A percentile compares a stretch with the other conserved stretches of the same genome.
Conservation (phyloP, 2,888 invertebrate genomes). For the Drosophila prolongata region DNA sequence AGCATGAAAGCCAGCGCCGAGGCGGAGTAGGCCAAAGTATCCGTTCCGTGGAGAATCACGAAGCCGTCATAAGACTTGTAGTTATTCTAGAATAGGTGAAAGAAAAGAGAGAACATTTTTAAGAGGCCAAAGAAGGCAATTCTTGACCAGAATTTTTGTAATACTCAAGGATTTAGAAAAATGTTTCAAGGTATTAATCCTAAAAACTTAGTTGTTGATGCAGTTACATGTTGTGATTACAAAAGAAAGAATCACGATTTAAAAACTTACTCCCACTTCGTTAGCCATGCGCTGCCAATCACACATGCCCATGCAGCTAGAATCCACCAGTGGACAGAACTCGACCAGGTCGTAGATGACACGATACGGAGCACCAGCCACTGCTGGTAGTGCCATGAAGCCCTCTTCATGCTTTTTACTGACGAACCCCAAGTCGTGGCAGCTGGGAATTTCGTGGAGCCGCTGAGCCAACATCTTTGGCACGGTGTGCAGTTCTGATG, state of each 20-base stretch:
- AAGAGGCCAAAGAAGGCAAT: too few species aligned
- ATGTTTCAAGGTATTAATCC: too few species aligned
- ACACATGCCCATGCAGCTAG: conserved; percentile 95
- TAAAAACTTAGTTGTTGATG: too few species aligned
- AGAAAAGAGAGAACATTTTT: not conserved
- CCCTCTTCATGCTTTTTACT: conserved; percentile 85
- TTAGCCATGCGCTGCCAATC: conserved; percentile 95
- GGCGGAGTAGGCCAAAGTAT: conserved; percentile 97
- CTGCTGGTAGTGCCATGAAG: conserved; percentile 87
- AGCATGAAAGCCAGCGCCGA: conserved; percentile 98
- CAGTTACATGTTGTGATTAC: not conserved
- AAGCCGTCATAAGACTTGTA: conserved; percentile 95
- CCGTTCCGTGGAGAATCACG: conserved; percentile 97
- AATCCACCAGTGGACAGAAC: conserved; percentile 94
- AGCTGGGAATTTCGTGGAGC: conserved; percentile 89
- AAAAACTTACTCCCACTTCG: conserved; percentile 90
- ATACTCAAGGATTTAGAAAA: too few species aligned
- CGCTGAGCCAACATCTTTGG: conserved; percentile 72
- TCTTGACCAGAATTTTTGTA: too few species aligned
- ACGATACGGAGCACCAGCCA: conserved; percentile 84
- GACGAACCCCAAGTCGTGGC: conserved; percentile 90
- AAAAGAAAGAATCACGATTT: not conserved
- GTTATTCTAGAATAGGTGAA: conserved; percentile 85
- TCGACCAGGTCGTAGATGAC: conserved; percentile 92
- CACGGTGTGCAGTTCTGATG: conserved; percentile 87